Percentiles rank a stretch among this genome's conserved stretches.
Conservation (phyloP, 2,888 invertebrate genomes). For the Lasioglossum figueresi region DNA sequence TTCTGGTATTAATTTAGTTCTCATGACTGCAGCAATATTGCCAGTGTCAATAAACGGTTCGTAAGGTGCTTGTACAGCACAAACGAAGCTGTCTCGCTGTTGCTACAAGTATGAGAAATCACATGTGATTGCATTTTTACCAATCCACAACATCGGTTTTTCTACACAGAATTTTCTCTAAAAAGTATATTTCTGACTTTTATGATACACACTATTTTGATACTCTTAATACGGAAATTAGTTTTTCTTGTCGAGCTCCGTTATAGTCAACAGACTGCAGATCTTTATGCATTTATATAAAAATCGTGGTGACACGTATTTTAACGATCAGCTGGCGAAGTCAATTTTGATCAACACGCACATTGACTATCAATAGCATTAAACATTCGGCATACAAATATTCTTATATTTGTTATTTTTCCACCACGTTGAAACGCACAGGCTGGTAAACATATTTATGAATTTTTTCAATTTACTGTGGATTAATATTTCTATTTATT, state of each 20-base stretch:
- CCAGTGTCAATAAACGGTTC: background rate
- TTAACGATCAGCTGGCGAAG: no score
- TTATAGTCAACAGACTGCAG: background rate
- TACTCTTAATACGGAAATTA: background rate
- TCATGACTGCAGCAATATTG: background rate
- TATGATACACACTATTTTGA: background rate
- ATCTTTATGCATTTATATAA: no score
- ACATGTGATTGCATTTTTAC: background rate
- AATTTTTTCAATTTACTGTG: no score
- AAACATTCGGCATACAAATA: no score
- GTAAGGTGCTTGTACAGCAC: background rate
- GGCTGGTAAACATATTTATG: no score
- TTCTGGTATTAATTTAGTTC: conserved; percentile 2
- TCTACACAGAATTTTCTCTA: background rate
- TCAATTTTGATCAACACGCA: no score
- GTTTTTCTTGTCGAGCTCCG: background rate
- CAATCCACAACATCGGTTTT: background rate
- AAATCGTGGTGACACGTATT: no score
- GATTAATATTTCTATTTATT: no score
- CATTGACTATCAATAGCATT: no score
- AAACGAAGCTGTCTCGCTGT: background rate
- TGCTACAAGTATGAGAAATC: background rate
- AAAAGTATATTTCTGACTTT: background rate
- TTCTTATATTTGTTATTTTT: no score
- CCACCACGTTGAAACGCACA: no score